These are phyloP conservation scores for Strigamia crassipes DNA, from an alignment of 2,888 invertebrate genomes.

Conservation along the genomic window DNA sequence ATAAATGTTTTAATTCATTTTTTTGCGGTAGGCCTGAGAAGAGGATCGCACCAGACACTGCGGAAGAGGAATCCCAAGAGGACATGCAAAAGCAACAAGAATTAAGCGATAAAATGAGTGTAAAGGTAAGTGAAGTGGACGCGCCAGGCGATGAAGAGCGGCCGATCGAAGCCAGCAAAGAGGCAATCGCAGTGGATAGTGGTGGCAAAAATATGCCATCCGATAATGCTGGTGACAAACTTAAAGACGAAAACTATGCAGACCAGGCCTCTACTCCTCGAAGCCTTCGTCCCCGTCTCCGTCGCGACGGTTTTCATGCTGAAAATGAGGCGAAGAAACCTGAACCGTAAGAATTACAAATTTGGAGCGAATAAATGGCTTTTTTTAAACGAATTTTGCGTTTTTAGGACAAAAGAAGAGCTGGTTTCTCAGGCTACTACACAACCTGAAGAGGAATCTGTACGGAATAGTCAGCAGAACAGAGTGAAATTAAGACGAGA, in stretches of 20 bases:
- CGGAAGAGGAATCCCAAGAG: neutral
- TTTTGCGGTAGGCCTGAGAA: no score
- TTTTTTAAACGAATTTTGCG: neutral
- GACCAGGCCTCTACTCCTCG: neutral
- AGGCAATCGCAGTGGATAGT: neutral
- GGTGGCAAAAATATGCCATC: neutral
- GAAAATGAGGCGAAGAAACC: neutral
- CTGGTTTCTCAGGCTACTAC: no score
- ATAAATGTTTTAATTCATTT: neutral
- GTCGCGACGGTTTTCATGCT: neutral
- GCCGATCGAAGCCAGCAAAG: neutral
- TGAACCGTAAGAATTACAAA: neutral
- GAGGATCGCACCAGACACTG: neutral
- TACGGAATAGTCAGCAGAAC: neutral
- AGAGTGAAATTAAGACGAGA: neutral
- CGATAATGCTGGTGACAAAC: neutral
- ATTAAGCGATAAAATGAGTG: neutral
- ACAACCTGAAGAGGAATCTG: neutral
- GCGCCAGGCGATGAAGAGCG: neutral
- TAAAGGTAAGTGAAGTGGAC: slow-evolving; percentile 10
- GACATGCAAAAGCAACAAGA: neutral
- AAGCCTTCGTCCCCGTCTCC: neutral
- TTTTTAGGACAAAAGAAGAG: no score
- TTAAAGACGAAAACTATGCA: neutral
- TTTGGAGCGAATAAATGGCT: neutral